Conservation (phyloP, 2,113 vertebrate species). For the Columba livia region DNA sequence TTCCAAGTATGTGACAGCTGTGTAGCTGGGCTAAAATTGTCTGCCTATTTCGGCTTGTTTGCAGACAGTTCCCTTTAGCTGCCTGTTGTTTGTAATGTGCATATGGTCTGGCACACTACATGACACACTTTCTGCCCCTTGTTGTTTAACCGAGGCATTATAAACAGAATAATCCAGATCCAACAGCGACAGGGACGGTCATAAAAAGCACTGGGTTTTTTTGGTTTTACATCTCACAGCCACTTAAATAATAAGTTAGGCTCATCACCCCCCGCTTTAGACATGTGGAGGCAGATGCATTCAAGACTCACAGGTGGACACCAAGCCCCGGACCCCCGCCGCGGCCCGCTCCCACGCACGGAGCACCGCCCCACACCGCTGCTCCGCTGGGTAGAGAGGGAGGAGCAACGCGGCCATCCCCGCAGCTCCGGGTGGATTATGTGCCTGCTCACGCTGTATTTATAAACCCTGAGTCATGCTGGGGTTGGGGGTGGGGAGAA, state of each 20-base stretch:
- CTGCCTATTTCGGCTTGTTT: not conserved
- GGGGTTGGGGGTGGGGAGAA: too few species aligned
- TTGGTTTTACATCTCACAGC: not conserved
- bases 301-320: fast-evolving
- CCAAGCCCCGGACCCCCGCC: fast-evolving
- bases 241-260: fast-evolving
- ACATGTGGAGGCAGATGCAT: too few species aligned
- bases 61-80: not conserved
- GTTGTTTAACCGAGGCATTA: not conserved
- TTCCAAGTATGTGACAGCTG: not conserved
- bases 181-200: fast-evolving
- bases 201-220: fast-evolving
- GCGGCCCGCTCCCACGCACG: too few species aligned
- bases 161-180: not conserved
- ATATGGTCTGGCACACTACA: not conserved
- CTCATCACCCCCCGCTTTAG: fast-evolving
- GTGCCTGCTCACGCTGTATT: not conserved
- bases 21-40: not conserved
- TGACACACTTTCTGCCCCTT: not conserved
- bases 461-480: not conserved
- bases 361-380: not conserved
- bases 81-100: not conserved
- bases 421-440: not conserved
- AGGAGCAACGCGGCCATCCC: not conserved
- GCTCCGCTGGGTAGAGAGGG: not conserved